phyloP scores from a whole-genome alignment of 2,888 invertebrate species.

The Agriopis aurantiaria region DNA sequence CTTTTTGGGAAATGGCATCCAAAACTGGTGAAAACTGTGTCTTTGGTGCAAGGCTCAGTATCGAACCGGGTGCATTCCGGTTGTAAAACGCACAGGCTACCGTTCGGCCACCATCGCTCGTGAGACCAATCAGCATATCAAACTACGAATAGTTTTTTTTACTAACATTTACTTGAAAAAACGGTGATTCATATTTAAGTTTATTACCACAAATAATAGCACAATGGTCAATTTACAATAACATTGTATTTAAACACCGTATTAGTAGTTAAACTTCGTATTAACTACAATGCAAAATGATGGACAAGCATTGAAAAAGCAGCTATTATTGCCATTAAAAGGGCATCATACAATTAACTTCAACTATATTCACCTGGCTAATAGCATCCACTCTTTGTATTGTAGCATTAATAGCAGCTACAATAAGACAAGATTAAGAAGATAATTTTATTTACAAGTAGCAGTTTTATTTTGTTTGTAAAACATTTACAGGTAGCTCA shows the following conservation, averaged over 20 bases:
- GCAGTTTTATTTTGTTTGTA: not conserved
- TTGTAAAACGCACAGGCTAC: too few relatives aligned
- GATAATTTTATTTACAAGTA: slow-evolving; percentile 10
- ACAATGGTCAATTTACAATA: slow-evolving; percentile 18
- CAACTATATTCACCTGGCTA: slow-evolving; percentile 8
- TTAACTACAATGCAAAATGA: slow-evolving; percentile 16
- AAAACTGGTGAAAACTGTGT: too few relatives aligned
- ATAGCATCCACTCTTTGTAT: slow-evolving; percentile 21
- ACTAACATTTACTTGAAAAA: not conserved
- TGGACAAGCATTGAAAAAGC: slow-evolving; percentile 30
- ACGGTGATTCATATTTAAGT: not conserved
- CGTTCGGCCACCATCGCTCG: too few relatives aligned
- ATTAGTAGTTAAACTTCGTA: slow-evolving; percentile 14
- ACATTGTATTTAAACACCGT: slow-evolving; percentile 7
- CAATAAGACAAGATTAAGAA: slow-evolving; percentile 11
- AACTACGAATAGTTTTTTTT: too few relatives aligned
- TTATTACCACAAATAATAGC: slow-evolving; percentile 10
- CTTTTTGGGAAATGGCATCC: too few relatives aligned
- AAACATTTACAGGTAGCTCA: too few relatives aligned
- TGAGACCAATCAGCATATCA: too few relatives aligned
- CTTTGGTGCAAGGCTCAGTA: too few relatives aligned
- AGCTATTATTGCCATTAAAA: slow-evolving; percentile 25
- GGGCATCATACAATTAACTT: slow-evolving; percentile 26
- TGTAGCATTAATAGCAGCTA: slow-evolving; percentile 13
- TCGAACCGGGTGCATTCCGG: too few relatives aligned